phyloP scores from a whole-genome alignment of 2,888 invertebrate genomes.

The Spodoptera picta region DNA sequence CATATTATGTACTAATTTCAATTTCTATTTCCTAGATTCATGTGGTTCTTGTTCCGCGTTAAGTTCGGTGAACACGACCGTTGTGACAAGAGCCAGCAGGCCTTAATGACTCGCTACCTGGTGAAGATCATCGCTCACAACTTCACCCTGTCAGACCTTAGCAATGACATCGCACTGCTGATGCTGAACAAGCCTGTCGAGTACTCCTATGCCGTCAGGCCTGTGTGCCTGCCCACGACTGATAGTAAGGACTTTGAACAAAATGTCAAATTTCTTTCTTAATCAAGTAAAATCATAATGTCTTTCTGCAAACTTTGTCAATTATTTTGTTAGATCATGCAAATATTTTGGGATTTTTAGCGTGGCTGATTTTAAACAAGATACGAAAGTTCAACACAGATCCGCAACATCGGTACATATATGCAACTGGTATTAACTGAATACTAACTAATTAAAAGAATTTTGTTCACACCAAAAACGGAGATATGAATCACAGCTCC shows the following conservation, averaged over 20 bases:
- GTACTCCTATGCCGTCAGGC: conserved; percentile 92
- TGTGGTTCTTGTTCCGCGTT: conserved; percentile 97
- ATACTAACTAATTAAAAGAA: conserved; percentile 12
- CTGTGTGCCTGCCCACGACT: conserved; percentile 92
- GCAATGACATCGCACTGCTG: conserved; percentile 95
- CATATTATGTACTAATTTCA: neutral
- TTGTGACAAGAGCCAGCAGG: conserved; percentile 90
- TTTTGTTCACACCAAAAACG: conserved; percentile 4
- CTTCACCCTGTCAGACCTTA: conserved; percentile 94
- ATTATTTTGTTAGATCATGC: no score
- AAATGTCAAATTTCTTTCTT: no score
- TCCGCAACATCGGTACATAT: no score
- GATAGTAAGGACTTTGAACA: conserved; percentile 78
- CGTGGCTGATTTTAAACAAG: no score
- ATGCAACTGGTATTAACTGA: conserved; percentile 12
- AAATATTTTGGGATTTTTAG: neutral
- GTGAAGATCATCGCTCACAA: conserved; percentile 92
- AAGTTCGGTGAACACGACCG: conserved; percentile 96
- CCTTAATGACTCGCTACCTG: conserved; percentile 92
- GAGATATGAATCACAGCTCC: neutral
- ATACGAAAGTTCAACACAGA: no score
- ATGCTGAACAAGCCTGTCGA: conserved; percentile 93
- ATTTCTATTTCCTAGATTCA: conserved; percentile 88
- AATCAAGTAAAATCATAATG: no score
- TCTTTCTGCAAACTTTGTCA: no score